phyloP scores from a whole-genome alignment of 2,888 invertebrate species.

The Coremacera marginata region DNA sequence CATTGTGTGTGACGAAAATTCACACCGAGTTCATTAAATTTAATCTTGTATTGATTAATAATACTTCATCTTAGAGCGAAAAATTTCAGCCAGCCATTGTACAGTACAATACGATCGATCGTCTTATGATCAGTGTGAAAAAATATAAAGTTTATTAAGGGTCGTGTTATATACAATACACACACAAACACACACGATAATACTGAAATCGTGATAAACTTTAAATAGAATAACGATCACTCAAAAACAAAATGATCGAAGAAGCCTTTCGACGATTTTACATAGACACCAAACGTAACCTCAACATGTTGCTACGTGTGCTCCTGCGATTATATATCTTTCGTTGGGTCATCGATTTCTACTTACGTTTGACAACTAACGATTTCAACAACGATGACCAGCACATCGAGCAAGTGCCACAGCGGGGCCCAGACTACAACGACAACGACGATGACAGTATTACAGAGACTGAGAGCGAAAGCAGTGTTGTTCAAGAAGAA shows the following conservation, averaged over 20 bases:
- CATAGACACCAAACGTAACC: slow-evolving; percentile 44
- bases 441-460: slow-evolving; percentile 1
- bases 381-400: slow-evolving; percentile 7
- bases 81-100: not conserved
- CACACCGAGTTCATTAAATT: not conserved
- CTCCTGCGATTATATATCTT: slow-evolving; percentile 56
- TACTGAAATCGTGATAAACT: not conserved
- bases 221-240: not conserved
- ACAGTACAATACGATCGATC: not conserved
- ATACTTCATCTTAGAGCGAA: not conserved
- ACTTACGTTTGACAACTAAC: slow-evolving; percentile 48
- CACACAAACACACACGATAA: not conserved
- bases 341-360: slow-evolving; percentile 56
- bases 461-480: not conserved
- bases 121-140: not conserved
- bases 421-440: slow-evolving; percentile 33
- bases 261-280: slow-evolving; percentile 53
- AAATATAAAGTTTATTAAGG: not conserved
- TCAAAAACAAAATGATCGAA: slow-evolving; percentile 49
- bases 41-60: not conserved
- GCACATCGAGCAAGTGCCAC: slow-evolving; percentile 33
- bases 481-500: not conserved
- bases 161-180: not conserved
- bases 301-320: slow-evolving; percentile 49
- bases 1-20: not conserved